These are phyloP conservation scores for Leontocebus nigricollis DNA, from an alignment of 2,797 vertebrate species.

Conservation along the genomic window DNA sequence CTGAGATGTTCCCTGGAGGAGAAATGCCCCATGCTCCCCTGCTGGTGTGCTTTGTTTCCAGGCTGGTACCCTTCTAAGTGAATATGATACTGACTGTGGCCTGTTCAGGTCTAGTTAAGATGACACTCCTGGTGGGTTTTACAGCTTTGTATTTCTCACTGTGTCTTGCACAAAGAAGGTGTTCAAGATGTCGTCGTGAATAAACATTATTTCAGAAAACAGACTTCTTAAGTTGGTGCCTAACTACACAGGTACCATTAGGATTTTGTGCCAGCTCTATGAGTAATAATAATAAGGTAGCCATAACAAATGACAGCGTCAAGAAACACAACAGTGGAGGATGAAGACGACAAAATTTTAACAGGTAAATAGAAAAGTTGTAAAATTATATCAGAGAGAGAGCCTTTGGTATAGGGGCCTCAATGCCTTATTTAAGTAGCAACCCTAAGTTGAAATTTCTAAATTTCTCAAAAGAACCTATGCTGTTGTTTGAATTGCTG, in stretches of 20 bases:
- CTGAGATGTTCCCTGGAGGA: background rate
- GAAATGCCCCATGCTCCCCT: background rate
- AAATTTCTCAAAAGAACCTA: conserved; percentile 6
- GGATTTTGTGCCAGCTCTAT: background rate
- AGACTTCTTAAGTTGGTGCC: conserved; percentile 11
- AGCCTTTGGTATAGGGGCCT: background rate
- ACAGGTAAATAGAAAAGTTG: conserved; percentile 1
- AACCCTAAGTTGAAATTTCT: conserved; percentile 19
- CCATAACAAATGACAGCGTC: conserved; percentile 2
- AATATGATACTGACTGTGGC: background rate
- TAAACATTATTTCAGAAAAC: conserved; percentile 30
- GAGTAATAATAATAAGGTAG: background rate
- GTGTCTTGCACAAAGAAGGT: background rate
- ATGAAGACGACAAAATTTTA: background rate
- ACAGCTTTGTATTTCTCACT: background rate
- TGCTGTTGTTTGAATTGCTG: background rate
- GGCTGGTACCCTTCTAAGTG: background rate
- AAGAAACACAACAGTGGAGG: background rate
- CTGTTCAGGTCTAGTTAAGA: background rate
- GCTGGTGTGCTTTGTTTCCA: background rate
- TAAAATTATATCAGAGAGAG: background rate
- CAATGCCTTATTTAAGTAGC: background rate
- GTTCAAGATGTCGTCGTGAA: background rate
- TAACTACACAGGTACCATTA: background rate
- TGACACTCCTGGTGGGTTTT: background rate